Base-by-base conservation (phyloP, 2,888 invertebrate species). In the Habrosyne pyritoides region DNA sequence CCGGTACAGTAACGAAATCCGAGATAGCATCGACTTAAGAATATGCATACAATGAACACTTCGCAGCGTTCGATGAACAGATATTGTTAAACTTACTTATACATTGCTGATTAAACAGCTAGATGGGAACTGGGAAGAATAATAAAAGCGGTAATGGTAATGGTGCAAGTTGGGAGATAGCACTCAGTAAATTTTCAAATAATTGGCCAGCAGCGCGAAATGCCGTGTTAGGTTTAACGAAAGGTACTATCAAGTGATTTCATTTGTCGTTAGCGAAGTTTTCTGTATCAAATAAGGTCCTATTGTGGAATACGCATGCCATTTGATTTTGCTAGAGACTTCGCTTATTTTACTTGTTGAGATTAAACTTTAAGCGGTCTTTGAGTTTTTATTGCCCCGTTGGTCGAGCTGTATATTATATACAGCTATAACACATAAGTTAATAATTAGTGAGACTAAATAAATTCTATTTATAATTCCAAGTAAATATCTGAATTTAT, bases 31-130 rank as follows among this genome's bases (percentile, higher is more conserved):
- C 61, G 59, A 56, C 55, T 61, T 61, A 55, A 56, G 64, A 67
- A 73, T 75, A 76, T 77, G 75, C 78, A 79, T 74, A 79, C 79
- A 79, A 78, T 76, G 67, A 72, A 59, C 55, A 65, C 63, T 73
- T 65, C 56, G 56, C 55, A 49, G 58, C 56, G 56, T 70, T 61
- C 64, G 53, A 62, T 64, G 67, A 55, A 68, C 64, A 69, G 64
- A 63, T 67, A 64, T 57, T 61, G 64, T 61, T 59, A 55, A 53
- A 53, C 54, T 67, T 70, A 67, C 64, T 60, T 75, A 75, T 77
- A 73, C 77, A 78, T 59, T 78, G 63, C 73, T 71, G 70, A 75
- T 78, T 75, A 14, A 73, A 67, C 57, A 69, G 60, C 53, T 57
- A 61, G 61, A 55, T 56, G 59, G 64, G 61, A 53, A 67, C 66